Evolutionary conservation across 2,888 invertebrate genomes (phyloP), one percentile per base, ranked within the genome.

Genomic region (Dorcus hopei): DNA sequence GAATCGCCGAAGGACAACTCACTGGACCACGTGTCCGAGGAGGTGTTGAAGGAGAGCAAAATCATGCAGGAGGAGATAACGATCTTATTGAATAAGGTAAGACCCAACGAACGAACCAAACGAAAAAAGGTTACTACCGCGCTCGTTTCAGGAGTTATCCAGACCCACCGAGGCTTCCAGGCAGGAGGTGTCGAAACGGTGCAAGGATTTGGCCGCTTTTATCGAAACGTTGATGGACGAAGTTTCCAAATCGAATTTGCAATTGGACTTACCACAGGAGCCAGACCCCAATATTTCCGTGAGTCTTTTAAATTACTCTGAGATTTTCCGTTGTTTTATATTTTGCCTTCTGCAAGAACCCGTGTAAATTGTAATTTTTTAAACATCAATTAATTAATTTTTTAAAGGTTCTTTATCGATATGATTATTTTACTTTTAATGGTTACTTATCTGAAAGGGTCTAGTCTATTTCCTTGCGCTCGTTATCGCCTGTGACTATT

Each of bases 201-300:
- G 89, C 69, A 87, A 90, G 72, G 87, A 90, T 61, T 77, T 93
- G 23, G 86, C 88, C 0, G 81, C 83, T 8, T 87, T 89, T 70
- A 89, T 93, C 87, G 90, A 92, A 74, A 86, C 81, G 38, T 77
- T 93, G 2, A 84, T 90, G 77, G 86, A 87, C 59, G 88, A 90
- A 65, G 82, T 84, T 9, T 82, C 84, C 0, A 85, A 84, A 65
- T 73, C 80, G 2, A 85, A 85, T 55, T 77, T 82, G 39, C 79
- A 86, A 38, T 83, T 84, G 63, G 74, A 88, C 52, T 84, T 86
- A 42, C 81, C 83, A 1, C 82, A 83, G 50, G 87, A 88, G 63
- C 75, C 80, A 9, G 86, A 87, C 60, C 77, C 80, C 58, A 85
- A 82, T 66, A 82, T 84, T 73, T 86, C 82, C 77, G 88, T 88